phyloP scores from a whole-genome alignment of 2,797 vertebrate species.

The Leuciscus waleckii region DNA sequence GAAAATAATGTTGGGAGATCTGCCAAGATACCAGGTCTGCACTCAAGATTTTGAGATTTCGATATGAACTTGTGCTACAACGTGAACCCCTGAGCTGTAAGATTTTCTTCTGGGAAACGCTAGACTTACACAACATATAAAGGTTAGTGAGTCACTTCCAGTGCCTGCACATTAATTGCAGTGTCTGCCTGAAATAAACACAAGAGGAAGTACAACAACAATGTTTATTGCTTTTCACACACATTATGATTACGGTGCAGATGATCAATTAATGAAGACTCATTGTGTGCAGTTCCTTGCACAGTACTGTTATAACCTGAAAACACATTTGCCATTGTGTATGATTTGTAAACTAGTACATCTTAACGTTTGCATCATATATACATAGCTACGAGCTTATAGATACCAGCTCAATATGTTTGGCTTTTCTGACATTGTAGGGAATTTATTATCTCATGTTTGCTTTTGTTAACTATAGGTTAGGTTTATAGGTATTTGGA shows the following conservation, averaged over 20 bases:
- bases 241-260: not conserved
- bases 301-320: not conserved
- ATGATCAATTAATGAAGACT: not conserved
- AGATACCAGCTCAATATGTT: not conserved
- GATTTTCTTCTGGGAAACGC: not conserved
- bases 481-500: too few species aligned
- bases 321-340: not conserved
- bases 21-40: not conserved
- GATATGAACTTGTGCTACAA: not conserved
- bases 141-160: not conserved
- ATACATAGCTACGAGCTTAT: too few species aligned
- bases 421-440: not conserved
- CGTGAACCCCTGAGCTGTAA: not conserved
- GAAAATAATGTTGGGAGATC: not conserved
- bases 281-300: not conserved
- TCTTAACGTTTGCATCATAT: not conserved
- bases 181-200: not conserved
- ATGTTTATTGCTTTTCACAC: not conserved
- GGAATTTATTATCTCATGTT: not conserved
- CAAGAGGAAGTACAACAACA: not conserved
- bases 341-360: not conserved
- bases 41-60: not conserved
- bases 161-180: not conserved
- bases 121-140: conserved; percentile 2
- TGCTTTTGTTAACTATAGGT: not conserved